These are phyloP conservation scores for Hetaerina titia DNA, from an alignment of 2,888 invertebrate species.

Conservation along the genomic window DNA sequence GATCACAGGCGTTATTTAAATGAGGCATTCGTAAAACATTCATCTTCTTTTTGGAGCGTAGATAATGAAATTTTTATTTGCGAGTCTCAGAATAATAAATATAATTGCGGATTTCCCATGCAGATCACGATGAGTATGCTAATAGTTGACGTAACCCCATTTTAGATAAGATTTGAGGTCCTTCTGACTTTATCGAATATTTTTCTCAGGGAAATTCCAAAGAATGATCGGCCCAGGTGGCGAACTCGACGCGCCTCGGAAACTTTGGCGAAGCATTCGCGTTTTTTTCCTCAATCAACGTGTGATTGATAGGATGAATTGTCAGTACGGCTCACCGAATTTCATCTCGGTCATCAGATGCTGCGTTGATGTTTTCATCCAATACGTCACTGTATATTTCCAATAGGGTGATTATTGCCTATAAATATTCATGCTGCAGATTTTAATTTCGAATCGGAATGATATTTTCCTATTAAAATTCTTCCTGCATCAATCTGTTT, in stretches of 20 bases:
- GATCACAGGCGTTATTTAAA: too few species aligned
- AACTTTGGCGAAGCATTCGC: background rate
- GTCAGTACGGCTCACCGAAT: background rate
- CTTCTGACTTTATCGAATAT: too few species aligned
- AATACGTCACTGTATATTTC: background rate
- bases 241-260: background rate
- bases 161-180: too few species aligned
- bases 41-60: too few species aligned
- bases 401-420: background rate
- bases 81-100: too few species aligned
- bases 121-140: too few species aligned
- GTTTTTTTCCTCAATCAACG: background rate
- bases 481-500: background rate
- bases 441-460: slow-evolving; percentile 4
- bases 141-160: too few species aligned
- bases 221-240: background rate
- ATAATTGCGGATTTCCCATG: too few species aligned
- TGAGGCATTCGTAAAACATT: too few species aligned
- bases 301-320: background rate
- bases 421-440: slow-evolving; percentile 17
- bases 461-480: slow-evolving; percentile 15
- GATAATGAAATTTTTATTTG: too few species aligned
- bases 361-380: background rate
- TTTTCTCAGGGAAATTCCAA: too few species aligned
- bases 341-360: background rate